Evolutionary conservation across 2,797 vertebrate genomes (phyloP), one percentile per base, ranked within the genome.

Genomic region (Clarias laeviceps): DNA sequence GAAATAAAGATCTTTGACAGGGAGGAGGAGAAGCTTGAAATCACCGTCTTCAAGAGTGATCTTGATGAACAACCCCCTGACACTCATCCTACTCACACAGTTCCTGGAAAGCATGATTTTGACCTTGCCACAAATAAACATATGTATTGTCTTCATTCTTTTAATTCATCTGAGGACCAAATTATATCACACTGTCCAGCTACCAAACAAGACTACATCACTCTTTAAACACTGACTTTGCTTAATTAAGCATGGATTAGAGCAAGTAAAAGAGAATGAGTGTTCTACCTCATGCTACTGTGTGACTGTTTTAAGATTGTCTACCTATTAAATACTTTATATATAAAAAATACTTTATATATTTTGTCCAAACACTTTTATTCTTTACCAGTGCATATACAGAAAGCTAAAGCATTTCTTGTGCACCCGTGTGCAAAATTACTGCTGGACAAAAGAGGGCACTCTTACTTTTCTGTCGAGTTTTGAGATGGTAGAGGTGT

Each of bases 401-500:
- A 27, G 17, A 81, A 74, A 14, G 24, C 69, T 18, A 54, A 32
- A 50, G 68, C 45, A 11, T 64, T 57, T 83, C 24, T 27, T 18
- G 45, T 72, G 59, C 11, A 5, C 56, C 61, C 45, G 24, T 86
- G 76, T 95, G 94, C 88, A 93, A 88, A 94, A 82, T 84, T 72
- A 64, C 5, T 15, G 82, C 80, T 40, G 66, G 86, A 92, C 95
- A 94, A 91, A 92, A 92, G 95, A 93, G 95, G 95, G 95, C 95
- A 96, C 93, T 96, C 90, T 93, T 93, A 92, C 93, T 94, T 92
- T 94, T 87, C 92, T 70, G 82, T 94, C 90, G 82, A 88, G 87
- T 87, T 85, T 72, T 12, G 59, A 82, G 83, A 84, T 37, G 64
- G 70, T 57, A 45, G 56, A 86, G 70, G 29, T 56, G 56, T 85